Conservation (phyloP, 1,140 invertebrate species). For the Papilio helenus region DNA sequence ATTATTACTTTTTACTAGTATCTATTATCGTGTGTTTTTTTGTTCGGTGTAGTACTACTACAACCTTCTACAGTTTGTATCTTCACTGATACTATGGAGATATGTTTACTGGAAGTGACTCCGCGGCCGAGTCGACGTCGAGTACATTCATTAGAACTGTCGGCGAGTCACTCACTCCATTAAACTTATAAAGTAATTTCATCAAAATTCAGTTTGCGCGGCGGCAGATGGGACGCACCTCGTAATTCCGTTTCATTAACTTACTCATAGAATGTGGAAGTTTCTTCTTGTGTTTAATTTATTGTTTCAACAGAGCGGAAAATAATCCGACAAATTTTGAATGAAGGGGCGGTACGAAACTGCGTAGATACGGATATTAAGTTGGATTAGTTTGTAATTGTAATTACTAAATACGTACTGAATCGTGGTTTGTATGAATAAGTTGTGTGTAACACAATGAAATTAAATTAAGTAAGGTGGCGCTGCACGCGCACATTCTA, state of each 20-base stretch:
- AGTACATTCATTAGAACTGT: conserved; percentile 50
- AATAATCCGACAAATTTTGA: conserved; percentile 11
- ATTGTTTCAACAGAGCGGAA: conserved; percentile 42
- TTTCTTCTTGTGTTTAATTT: conserved; percentile 73
- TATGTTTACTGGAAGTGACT: background rate
- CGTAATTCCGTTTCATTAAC: conserved; percentile 78
- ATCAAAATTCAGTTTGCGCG: conserved; percentile 76
- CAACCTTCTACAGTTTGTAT: background rate
- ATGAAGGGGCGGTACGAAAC: background rate
- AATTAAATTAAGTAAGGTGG: conserved; percentile 49
- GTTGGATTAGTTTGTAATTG: conserved; percentile 3
- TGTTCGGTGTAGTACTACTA: too few species aligned
- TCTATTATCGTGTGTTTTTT: too few species aligned
- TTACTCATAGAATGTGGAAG: conserved; percentile 69
- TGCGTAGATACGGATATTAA: background rate
- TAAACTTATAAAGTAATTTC: conserved; percentile 77
- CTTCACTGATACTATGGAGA: background rate
- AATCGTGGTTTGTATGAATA: background rate
- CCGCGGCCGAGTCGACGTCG: background rate
- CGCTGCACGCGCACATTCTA: conserved; percentile 70
- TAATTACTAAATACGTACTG: background rate
- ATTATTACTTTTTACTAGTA: too few species aligned
- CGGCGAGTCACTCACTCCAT: conserved; percentile 61
- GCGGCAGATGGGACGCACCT: conserved; percentile 73
- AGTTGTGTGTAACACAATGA: background rate